These are phyloP conservation scores for Chaetodon auriga DNA, from an alignment of 2,113 vertebrate species.

Conservation along the genomic window DNA sequence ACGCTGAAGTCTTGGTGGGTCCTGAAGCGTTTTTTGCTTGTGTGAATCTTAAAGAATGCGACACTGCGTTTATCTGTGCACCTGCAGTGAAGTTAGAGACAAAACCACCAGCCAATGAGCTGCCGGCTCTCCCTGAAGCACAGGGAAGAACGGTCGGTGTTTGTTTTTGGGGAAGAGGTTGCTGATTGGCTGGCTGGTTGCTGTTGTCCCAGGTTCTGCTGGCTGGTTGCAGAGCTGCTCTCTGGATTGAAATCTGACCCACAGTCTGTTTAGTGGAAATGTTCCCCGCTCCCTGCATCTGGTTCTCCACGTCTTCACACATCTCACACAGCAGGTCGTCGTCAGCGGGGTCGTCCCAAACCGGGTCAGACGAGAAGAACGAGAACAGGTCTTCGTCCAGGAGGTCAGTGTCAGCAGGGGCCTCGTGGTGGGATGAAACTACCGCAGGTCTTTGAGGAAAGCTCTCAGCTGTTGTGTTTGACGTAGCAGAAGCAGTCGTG, in stretches of 20 bases:
- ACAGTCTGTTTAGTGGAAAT: not conserved
- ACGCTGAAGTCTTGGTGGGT: not conserved
- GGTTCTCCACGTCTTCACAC: slow-evolving; percentile 91
- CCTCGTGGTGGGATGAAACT: fast-evolving
- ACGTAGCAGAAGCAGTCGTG: not conserved
- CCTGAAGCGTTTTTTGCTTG: slow-evolving; percentile 62
- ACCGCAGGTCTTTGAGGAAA: not conserved
- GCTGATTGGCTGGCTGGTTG: not conserved
- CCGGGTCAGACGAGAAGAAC: slow-evolving; percentile 75
- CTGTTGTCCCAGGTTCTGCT: not conserved
- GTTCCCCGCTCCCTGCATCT: slow-evolving; percentile 7
- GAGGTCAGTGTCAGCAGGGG: not conserved
- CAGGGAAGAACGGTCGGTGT: fast-evolving
- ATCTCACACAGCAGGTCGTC: slow-evolving; percentile 92
- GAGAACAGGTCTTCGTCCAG: slow-evolving; percentile 70
- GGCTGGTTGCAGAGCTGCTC: not conserved
- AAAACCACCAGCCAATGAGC: not conserved
- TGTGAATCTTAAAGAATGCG: slow-evolving; percentile 55
- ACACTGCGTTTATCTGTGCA: not conserved
- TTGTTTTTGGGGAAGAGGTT: not conserved
- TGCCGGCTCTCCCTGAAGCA: not conserved
- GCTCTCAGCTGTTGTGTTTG: not conserved
- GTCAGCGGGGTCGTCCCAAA: slow-evolving; percentile 87
- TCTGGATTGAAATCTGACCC: not conserved
- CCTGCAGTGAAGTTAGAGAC: not conserved